Evolutionary conservation across 2,888 invertebrate genomes (phyloP).

Genomic region (Linnaemya vulpina): DNA sequence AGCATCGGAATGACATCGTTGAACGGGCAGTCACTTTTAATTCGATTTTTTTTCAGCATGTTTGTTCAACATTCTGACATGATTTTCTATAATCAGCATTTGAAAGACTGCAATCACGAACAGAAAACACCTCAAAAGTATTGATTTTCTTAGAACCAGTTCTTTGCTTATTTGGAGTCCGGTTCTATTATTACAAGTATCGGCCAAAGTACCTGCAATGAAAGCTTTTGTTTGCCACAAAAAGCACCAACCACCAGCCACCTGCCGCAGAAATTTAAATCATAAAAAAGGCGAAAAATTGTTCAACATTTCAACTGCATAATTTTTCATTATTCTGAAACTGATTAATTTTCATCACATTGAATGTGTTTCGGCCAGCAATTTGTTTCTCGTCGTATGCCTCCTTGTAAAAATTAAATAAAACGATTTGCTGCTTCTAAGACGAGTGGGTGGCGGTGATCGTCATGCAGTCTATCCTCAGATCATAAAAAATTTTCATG

Average conservation of each 20-base stretch:
- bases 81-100: no score
- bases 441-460: slow-evolving; percentile 61
- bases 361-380: neutral
- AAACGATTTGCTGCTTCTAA: slow-evolving; percentile 44
- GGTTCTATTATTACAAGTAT: no score
- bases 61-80: no score
- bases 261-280: neutral
- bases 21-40: no score
- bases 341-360: slow-evolving; percentile 28
- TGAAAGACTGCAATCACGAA: no score
- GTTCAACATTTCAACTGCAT: neutral
- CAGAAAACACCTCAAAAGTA: no score
- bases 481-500: slow-evolving; percentile 55
- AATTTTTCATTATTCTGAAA: slow-evolving; percentile 8
- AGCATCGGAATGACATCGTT: no score
- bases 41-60: no score
- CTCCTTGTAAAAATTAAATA: slow-evolving; percentile 41
- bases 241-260: neutral
- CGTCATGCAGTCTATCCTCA: slow-evolving; percentile 70
- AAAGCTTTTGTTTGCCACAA: no score
- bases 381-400: slow-evolving; percentile 16
- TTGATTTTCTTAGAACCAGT: no score
- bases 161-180: no score
- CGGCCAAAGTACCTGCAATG: no score
- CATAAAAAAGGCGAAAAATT: neutral